Evolutionary conservation across 2,888 invertebrate species (phyloP).

Genomic region (Drosophila nr. medialis): DNA sequence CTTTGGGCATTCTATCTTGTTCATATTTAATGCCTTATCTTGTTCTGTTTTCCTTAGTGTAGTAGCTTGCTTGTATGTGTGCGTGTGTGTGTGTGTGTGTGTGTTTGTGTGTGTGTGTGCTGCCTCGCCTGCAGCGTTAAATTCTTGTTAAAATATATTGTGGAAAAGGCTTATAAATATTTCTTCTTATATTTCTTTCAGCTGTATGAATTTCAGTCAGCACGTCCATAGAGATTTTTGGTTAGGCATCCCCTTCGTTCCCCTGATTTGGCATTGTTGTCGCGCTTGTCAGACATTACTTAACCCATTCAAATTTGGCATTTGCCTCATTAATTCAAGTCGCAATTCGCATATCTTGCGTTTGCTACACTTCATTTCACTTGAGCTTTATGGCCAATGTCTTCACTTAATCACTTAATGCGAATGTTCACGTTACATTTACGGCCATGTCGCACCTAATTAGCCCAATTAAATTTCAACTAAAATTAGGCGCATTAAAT

Average conservation of each 20-base stretch:
- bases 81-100: not conserved
- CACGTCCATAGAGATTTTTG: slow-evolving; percentile 5
- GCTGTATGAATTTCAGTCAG: slow-evolving; percentile 20
- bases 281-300: slow-evolving; percentile 31
- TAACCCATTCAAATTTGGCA: slow-evolving; percentile 54
- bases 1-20: slow-evolving; percentile 5
- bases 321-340: slow-evolving; percentile 52
- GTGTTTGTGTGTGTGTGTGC: not conserved
- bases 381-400: slow-evolving; percentile 9
- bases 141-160: slow-evolving; percentile 62
- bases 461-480: slow-evolving; percentile 64
- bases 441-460: slow-evolving; percentile 64
- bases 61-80: slow-evolving; percentile 3
- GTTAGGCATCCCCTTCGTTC: not conserved
- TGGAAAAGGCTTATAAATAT: slow-evolving; percentile 43
- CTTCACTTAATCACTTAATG: slow-evolving; percentile 53
- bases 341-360: slow-evolving; percentile 44
- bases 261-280: slow-evolving; percentile 3
- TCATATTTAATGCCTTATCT: slow-evolving; percentile 50
- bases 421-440: slow-evolving; percentile 41
- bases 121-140: slow-evolving; percentile 52
- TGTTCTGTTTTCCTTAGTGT: slow-evolving; percentile 13
- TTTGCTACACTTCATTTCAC: slow-evolving; percentile 43
- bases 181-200: slow-evolving; percentile 10
- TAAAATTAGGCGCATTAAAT: slow-evolving; percentile 45